Evolutionary conservation across 2,797 vertebrate species (phyloP).

Genomic region (Neosalanx taihuensis): DNA sequence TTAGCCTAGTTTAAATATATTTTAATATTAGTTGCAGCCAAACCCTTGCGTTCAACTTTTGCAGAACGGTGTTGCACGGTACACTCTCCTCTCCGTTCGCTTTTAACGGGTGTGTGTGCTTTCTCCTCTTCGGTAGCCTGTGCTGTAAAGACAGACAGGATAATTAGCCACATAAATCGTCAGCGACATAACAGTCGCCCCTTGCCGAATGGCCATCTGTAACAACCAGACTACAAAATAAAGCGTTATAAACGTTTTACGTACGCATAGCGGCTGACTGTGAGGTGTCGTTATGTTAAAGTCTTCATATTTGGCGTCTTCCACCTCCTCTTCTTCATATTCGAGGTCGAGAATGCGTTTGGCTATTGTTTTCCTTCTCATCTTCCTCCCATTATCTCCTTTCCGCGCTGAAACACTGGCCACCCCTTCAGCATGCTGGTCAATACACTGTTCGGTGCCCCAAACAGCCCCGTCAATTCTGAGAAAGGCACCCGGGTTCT

Average conservation of each 20-base stretch:
- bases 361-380: constrained; percentile 51
- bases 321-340: constrained; percentile 35
- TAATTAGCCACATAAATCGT: constrained; percentile 44
- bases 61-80: constrained; percentile 32
- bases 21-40: constrained; percentile 35
- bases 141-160: constrained; percentile 45
- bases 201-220: constrained; percentile 20
- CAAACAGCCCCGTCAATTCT: constrained; percentile 20
- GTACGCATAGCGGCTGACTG: constrained; percentile 37
- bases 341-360: constrained; percentile 40
- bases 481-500: neutral
- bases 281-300: constrained; percentile 30
- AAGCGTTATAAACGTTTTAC: constrained; percentile 26
- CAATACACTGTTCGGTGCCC: constrained; percentile 26
- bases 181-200: constrained; percentile 14
- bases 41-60: constrained; percentile 51
- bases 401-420: constrained; percentile 25
- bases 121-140: constrained; percentile 44
- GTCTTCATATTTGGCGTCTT: constrained; percentile 34
- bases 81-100: constrained; percentile 38
- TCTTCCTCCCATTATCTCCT: constrained; percentile 44
- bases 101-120: constrained; percentile 40
- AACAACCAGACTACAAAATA: constrained; percentile 24
- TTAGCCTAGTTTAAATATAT: constrained; percentile 21
- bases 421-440: constrained; percentile 31